Conservation (phyloP, 30 jellyfish, hydroid and myxozoan species). For the Aurelia coerulea region DNA sequence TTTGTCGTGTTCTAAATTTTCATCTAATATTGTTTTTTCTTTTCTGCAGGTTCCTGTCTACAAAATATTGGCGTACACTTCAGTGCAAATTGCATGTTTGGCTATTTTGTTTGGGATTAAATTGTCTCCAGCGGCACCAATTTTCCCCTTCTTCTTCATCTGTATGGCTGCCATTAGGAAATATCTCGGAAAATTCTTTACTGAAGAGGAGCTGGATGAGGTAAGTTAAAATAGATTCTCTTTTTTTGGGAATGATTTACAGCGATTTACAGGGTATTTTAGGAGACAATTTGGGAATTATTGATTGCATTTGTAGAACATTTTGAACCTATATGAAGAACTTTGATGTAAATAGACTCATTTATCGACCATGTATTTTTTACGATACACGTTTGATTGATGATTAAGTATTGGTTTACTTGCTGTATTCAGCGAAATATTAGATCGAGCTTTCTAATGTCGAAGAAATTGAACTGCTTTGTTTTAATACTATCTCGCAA, state of each 20-base stretch:
- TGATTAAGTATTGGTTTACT: too few relatives aligned
- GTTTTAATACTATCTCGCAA: too few relatives aligned
- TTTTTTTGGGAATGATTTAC: neutral
- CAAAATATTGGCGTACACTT: conserved; percentile 71
- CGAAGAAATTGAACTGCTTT: too few relatives aligned
- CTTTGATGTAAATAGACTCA: too few relatives aligned
- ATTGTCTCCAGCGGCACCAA: conserved; percentile 89
- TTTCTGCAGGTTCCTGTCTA: conserved; percentile 61
- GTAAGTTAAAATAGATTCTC: conserved; percentile 9
- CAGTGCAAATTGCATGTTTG: conserved; percentile 75
- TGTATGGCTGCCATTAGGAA: conserved; percentile 83
- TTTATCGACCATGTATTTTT: too few relatives aligned
- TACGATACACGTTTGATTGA: too few relatives aligned
- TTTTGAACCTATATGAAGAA: too few relatives aligned
- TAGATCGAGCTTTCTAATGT: too few relatives aligned
- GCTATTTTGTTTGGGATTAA: conserved; percentile 45
- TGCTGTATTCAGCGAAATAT: too few relatives aligned
- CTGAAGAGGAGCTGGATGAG: conserved; percentile 91
- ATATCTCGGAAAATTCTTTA: conserved; percentile 66
- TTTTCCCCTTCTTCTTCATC: conserved; percentile 88
- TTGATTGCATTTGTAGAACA: too few relatives aligned
- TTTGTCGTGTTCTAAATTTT: too few relatives aligned
- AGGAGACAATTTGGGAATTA: too few relatives aligned
- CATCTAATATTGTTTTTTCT: neutral
- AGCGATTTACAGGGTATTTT: neutral